Evolutionary conservation across 2,888 invertebrate species (phyloP).

Genomic region (Graphium colonna): DNA sequence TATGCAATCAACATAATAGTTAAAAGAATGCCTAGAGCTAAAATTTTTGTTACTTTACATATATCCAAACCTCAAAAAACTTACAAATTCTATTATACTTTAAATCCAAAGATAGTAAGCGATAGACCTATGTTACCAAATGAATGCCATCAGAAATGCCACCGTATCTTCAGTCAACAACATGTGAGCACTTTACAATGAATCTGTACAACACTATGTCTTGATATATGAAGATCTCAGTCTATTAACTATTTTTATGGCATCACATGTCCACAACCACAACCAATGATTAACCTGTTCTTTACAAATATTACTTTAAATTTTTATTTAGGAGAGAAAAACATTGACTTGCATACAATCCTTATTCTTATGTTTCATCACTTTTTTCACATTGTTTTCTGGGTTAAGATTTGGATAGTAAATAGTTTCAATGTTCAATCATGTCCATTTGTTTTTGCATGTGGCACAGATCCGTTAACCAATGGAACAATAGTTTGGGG

Average conservation of each 20-base stretch:
- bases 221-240: slow-evolving; percentile 45
- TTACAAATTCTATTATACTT: slow-evolving; percentile 45
- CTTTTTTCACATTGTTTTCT: slow-evolving; percentile 61
- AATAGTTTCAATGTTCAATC: slow-evolving; percentile 48
- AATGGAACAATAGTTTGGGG: slow-evolving; percentile 48
- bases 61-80: slow-evolving; percentile 43
- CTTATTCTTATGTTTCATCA: slow-evolving; percentile 57
- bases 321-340: slow-evolving; percentile 51
- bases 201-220: slow-evolving; percentile 27
- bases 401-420: slow-evolving; percentile 46
- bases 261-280: slow-evolving; percentile 60
- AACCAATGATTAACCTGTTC: slow-evolving; percentile 46
- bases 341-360: slow-evolving; percentile 56
- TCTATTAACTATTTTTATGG: slow-evolving; percentile 53
- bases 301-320: slow-evolving; percentile 44
- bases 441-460: slow-evolving; percentile 74
- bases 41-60: slow-evolving; percentile 46
- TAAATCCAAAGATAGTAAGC: slow-evolving; percentile 21
- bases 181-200: slow-evolving; percentile 9
- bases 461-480: slow-evolving; percentile 67
- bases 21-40: slow-evolving; percentile 69
- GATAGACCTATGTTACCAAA: slow-evolving; percentile 7
- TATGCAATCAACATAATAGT: slow-evolving; percentile 45
- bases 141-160: slow-evolving; percentile 7
- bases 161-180: slow-evolving; percentile 14